Evolutionary conservation across 2,113 vertebrate species (phyloP).

Genomic region (Cinclus mexicanus): DNA sequence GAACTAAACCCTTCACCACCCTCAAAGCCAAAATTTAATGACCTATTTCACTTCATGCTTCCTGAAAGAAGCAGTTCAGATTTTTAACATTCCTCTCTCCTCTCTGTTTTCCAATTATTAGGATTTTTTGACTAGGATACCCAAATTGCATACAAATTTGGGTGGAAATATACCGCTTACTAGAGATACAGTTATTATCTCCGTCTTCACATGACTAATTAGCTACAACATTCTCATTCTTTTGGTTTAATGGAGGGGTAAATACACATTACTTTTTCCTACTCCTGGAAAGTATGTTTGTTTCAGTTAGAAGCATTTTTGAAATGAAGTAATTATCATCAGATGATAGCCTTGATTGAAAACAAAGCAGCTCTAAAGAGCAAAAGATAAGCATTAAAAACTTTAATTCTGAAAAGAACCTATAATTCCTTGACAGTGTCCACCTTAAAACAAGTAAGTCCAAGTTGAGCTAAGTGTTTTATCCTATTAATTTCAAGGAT

Average conservation of each 20-base stretch:
- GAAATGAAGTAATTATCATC: not conserved
- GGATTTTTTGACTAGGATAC: not conserved
- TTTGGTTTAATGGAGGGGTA: not conserved
- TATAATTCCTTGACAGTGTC: not conserved
- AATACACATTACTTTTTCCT: not conserved
- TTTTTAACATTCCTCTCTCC: not conserved
- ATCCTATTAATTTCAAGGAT: slow-evolving; percentile 10
- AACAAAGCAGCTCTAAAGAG: not conserved
- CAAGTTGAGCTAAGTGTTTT: not conserved
- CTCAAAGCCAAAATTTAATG: not conserved
- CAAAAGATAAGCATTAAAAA: not conserved
- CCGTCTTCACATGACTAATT: not conserved
- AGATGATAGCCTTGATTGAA: not conserved
- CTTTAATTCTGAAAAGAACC: not conserved
- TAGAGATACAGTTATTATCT: not conserved
- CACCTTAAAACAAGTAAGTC: not conserved
- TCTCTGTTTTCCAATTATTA: not conserved
- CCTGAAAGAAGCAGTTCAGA: not conserved
- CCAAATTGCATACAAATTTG: not conserved
- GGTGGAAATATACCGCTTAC: not conserved
- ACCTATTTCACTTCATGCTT: not conserved
- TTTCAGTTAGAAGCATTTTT: not conserved
- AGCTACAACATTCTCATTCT: not conserved
- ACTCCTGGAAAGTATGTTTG: not conserved
- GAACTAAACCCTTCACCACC: not conserved